Base-by-base conservation (phyloP, 2,113 vertebrate genomes). In the Balaenoptera acutorostrata region DNA sequence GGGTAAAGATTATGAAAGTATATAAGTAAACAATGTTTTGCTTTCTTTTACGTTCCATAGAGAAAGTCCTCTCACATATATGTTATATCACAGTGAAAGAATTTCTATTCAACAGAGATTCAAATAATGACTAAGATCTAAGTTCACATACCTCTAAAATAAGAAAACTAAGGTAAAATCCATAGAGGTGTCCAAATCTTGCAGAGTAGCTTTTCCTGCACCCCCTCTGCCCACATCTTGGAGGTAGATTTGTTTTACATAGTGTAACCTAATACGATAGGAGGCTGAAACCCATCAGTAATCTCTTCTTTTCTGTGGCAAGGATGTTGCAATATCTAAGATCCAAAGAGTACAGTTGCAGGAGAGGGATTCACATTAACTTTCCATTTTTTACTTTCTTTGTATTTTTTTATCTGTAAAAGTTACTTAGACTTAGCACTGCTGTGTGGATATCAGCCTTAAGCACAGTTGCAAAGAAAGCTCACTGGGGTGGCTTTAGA, bases 381-480 rank as follows among this genome's bases (percentile, higher is more conserved):
- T 82, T 15, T 77, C 86, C 59, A 92, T 96, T 98, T 97, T 88
- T 95, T 44, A 74, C 63, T 94, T 87, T 97, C 91, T 95, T 87
- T 97, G 81, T 89, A 86, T 97, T 95, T 95, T 61, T 90, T 87
- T 44, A 95, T 63, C 87, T 88, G 66, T 82, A 20, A 64, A 96
- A 74, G 83, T 87, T 97, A 97, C 90, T 93, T 95, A 61, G 57
- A 86, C 55, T 95, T 93, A 89, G 49, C n/a, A 81, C 63, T 36
- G 49, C 78, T 93, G 63, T 93, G 52, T 21, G 72, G 94, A 77
- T 90, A 96, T 90, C 80, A 87, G 68, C 71, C 90, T 93, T 98
- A 97, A 98, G 95, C 86, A 95, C 94, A 95, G 96, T 96, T 98
- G 95, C 97, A 97, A 97, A 94, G 97, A 98, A 97, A 97, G 83